A percentile compares a stretch with the other conserved stretches of the same genome.
Evolutionary conservation across 2,113 vertebrate species (phyloP).

Genomic region (Phoenicopterus ruber): DNA sequence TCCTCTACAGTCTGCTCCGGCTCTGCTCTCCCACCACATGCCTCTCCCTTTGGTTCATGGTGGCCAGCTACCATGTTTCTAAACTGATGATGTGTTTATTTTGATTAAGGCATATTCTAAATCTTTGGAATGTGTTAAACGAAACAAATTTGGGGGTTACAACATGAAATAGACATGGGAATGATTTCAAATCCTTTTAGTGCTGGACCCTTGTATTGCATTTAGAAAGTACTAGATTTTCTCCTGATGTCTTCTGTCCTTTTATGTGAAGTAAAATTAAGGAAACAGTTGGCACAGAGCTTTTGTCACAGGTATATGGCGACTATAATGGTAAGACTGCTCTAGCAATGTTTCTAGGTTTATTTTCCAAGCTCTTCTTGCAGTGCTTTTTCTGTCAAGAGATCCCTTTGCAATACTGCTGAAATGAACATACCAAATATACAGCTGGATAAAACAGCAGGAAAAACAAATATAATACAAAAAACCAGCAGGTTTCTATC

Average conservation of each 20-base stretch:
- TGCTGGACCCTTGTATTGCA: background rate
- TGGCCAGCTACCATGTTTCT: background rate
- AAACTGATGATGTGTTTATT: background rate
- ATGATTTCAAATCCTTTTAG: background rate
- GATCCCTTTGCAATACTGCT: background rate
- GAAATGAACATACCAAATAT: background rate
- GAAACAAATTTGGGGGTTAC: background rate
- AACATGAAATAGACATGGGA: background rate
- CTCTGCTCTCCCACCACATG: background rate
- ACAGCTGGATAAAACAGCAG: background rate
- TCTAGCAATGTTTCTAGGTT: background rate
- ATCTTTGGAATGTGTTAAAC: background rate
- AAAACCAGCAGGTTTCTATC: background rate
- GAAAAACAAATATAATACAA: background rate
- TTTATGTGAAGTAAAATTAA: background rate
- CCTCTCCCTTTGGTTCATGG: background rate
- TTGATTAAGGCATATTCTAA: background rate
- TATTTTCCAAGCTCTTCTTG: background rate
- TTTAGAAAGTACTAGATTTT: background rate
- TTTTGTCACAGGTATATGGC: background rate
- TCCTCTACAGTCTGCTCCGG: background rate
- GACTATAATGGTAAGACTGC: background rate
- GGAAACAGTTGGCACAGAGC: background rate
- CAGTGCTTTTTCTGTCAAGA: background rate
- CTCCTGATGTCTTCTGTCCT: background rate